Evolutionary conservation across 2,797 vertebrate species (phyloP).

Genomic region (Dicrostonyx torquatus): DNA sequence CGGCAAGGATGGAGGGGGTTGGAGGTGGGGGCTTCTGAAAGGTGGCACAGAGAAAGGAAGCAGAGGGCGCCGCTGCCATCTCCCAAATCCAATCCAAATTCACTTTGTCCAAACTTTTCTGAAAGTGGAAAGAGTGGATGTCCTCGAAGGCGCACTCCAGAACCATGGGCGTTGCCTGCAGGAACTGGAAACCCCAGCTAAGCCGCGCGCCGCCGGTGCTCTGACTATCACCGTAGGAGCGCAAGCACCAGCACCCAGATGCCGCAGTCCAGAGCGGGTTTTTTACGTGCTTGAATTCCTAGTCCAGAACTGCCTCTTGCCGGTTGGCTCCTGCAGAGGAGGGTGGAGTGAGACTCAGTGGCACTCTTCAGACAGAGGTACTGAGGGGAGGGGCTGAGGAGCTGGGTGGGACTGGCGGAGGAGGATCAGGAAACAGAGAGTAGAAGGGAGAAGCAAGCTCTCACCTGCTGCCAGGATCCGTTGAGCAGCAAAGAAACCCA

Average conservation of each 20-base stretch:
- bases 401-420: background rate
- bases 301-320: background rate
- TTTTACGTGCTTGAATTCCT: background rate
- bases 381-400: background rate
- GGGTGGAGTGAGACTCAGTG: conserved; percentile 47
- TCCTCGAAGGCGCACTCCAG: background rate
- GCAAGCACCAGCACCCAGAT: background rate
- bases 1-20: background rate
- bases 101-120: conserved; percentile 51
- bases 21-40: background rate
- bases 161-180: too few relatives aligned
- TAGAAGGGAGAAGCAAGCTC: accelerated
- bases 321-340: conserved; percentile 49
- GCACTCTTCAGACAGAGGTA: background rate
- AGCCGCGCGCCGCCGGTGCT: accelerated
- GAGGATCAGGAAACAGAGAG: accelerated
- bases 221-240: accelerated
- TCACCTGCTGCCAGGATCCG: background rate
- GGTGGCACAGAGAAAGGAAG: background rate
- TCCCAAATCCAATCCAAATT: background rate
- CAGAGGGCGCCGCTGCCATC: background rate
- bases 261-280: background rate
- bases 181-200: background rate
- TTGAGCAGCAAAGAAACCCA: background rate
- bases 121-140: background rate